Evolutionary conservation across 2,888 invertebrate genomes (phyloP).

Genomic region (Gymnocheta viridis): DNA sequence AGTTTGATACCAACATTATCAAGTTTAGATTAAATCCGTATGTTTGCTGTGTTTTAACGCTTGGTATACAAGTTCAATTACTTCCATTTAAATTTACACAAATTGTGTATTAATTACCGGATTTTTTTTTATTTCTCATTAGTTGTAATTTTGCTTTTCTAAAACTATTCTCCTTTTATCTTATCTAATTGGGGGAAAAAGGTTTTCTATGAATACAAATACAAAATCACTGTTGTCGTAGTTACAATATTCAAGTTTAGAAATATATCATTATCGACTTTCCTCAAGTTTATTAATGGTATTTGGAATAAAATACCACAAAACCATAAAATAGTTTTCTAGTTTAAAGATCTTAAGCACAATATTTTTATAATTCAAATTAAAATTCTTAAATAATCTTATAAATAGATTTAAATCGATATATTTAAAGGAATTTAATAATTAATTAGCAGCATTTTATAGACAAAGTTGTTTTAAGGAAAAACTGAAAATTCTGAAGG

Average conservation of each 20-base stretch:
- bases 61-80: neutral
- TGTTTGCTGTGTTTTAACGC: neutral
- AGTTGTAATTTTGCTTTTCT: neutral
- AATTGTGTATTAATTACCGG: constrained; percentile 15
- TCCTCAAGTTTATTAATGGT: neutral
- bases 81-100: constrained; percentile 17
- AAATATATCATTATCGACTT: neutral
- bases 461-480: too few relatives aligned
- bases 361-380: too few relatives aligned
- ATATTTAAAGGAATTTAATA: neutral
- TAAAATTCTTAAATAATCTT: too few relatives aligned
- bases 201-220: too few relatives aligned
- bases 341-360: too few relatives aligned
- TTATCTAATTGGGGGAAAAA: neutral
- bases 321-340: too few relatives aligned
- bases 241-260: neutral
- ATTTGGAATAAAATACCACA: too few relatives aligned
- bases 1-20: neutral
- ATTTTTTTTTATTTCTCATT: neutral
- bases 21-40: neutral
- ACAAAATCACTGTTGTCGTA: too few relatives aligned
- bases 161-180: neutral
- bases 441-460: too few relatives aligned
- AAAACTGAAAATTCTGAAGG: too few relatives aligned
- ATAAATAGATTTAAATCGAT: neutral